phyloP scores from a whole-genome alignment of 1,140 invertebrate genomes.

The Drepana arcuata region DNA sequence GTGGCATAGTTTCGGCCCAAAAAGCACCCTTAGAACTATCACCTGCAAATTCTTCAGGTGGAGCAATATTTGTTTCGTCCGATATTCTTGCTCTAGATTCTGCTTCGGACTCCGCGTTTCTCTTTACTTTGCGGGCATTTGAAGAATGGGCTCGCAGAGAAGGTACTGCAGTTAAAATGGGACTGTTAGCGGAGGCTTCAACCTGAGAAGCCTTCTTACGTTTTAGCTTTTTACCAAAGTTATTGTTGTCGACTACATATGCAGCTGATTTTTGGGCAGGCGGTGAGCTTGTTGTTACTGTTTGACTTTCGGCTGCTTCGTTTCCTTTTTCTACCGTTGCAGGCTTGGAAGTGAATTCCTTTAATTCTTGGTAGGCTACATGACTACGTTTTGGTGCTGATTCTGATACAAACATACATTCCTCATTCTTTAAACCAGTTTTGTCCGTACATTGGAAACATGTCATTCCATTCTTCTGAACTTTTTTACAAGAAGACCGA shows the following conservation, averaged over 20 bases:
- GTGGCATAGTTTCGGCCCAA: constrained; percentile 76
- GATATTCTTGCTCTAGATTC: constrained; percentile 36
- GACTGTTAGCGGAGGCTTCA: constrained; percentile 22
- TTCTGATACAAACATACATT: constrained; percentile 81
- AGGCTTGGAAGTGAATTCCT: constrained; percentile 69
- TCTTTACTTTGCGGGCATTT: constrained; percentile 32
- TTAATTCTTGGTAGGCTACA: constrained; percentile 72
- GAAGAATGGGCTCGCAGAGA: constrained; percentile 9
- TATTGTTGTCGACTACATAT: constrained; percentile 39
- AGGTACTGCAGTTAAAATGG: constrained; percentile 15
- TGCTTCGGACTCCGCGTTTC: constrained; percentile 37
- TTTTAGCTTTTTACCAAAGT: constrained; percentile 53
- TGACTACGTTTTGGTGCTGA: constrained; percentile 73
- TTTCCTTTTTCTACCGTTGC: constrained; percentile 37
- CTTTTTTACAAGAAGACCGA: constrained; percentile 79
- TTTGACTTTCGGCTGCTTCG: constrained; percentile 60
- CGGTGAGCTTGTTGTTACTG: constrained; percentile 48
- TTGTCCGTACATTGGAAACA: constrained; percentile 80
- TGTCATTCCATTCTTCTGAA: constrained; percentile 80
- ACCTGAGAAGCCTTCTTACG: constrained; percentile 46
- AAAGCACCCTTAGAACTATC: constrained; percentile 70
- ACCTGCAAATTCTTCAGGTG: constrained; percentile 69
- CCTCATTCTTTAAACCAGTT: constrained; percentile 78
- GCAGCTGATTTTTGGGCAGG: constrained; percentile 40
- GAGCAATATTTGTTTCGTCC: constrained; percentile 55